phyloP scores from a whole-genome alignment of 2,797 vertebrate genomes.

The Leucoraja ocellata region DNA sequence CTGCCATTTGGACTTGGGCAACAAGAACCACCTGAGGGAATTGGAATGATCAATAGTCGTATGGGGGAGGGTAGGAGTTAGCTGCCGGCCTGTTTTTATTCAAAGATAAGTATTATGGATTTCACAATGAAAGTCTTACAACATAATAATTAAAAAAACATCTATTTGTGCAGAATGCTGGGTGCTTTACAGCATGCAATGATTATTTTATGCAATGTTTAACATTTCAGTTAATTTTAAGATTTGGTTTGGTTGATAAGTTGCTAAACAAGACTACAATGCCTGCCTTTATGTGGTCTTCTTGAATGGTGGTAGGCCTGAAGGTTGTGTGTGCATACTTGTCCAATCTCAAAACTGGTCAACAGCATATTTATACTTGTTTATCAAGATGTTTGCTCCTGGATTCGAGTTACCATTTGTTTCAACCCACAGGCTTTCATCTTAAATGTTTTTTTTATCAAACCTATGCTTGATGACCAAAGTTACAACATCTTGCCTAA shows the following conservation, averaged over 20 bases:
- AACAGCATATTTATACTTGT: neutral
- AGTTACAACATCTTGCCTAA: neutral
- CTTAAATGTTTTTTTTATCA: neutral
- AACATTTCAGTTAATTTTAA: neutral
- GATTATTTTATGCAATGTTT: neutral
- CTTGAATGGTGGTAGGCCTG: neutral
- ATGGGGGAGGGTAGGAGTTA: conserved; percentile 40
- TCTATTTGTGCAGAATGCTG: neutral
- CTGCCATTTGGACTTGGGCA: conserved; percentile 60
- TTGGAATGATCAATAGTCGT: conserved; percentile 51
- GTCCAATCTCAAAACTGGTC: neutral
- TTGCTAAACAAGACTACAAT: neutral
- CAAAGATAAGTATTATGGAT: conserved; percentile 7
- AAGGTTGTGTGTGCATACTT: neutral
- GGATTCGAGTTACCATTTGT: neutral
- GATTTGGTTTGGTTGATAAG: neutral
- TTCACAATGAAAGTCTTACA: conserved; percentile 11
- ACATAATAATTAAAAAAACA: neutral
- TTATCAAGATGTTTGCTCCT: neutral
- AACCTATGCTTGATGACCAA: neutral
- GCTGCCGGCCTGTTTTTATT: neutral
- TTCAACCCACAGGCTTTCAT: neutral
- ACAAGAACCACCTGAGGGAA: conserved; percentile 59
- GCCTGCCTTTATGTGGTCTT: neutral
- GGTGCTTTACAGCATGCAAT: neutral